A percentile compares a stretch with the other conserved stretches of the same genome.
Evolutionary conservation across 2,888 invertebrate species (phyloP).

Genomic region (Caenorhabditis zanzibari): DNA sequence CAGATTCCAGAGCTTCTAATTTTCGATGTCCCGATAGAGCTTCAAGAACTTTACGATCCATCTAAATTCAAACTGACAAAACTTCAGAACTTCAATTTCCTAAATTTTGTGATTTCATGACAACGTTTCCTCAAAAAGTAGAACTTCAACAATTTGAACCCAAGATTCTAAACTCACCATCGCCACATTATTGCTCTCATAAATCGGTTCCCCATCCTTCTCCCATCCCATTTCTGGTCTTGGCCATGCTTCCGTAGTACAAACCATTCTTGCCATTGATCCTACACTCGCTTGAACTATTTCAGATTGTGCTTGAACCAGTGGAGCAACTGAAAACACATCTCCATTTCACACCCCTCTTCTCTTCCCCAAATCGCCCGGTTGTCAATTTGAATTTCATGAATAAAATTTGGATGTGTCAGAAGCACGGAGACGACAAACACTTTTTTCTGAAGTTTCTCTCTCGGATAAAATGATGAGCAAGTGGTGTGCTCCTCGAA

Average conservation of each 20-base stretch:
- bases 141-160: no score
- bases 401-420: constrained; percentile 55
- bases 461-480: constrained; percentile 46
- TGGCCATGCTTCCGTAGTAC: constrained; percentile 83
- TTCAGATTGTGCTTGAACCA: constrained; percentile 78
- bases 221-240: constrained; percentile 81
- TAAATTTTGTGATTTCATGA: neutral
- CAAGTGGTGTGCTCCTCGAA: constrained; percentile 15
- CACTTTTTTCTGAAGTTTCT: constrained; percentile 35
- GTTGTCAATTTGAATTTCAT: constrained; percentile 59
- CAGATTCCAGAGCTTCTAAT: no score
- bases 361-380: constrained; percentile 9
- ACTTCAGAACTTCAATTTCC: no score
- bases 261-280: constrained; percentile 68
- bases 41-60: no score
- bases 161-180: constrained; percentile 65
- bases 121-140: no score
- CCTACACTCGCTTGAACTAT: constrained; percentile 67
- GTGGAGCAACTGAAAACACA: constrained; percentile 77
- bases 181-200: constrained; percentile 76
- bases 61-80: no score
- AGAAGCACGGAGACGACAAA: constrained; percentile 32
- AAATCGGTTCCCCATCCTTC: constrained; percentile 77
- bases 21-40: no score
- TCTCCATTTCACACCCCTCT: neutral